Evolutionary conservation across 2,797 vertebrate species (phyloP).

Genomic region (Eupleurogrammus muticus): DNA sequence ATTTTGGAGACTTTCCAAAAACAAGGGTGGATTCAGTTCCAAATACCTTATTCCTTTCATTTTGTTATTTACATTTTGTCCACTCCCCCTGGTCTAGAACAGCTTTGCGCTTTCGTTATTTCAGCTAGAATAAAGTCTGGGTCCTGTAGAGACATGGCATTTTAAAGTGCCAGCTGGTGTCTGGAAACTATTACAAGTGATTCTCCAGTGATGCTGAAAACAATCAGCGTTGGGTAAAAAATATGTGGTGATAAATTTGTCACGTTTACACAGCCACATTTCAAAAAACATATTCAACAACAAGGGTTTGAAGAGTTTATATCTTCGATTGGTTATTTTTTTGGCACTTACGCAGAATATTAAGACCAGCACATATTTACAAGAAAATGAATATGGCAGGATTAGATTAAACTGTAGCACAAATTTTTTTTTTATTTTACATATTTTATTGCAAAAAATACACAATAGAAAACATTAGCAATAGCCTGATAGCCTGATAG

Average conservation of each 20-base stretch:
- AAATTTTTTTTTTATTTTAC: neutral
- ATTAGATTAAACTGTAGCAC: neutral
- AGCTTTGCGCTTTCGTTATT: constrained; percentile 49
- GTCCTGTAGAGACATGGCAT: constrained; percentile 42
- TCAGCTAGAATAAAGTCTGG: constrained; percentile 45
- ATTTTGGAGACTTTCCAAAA: constrained; percentile 49
- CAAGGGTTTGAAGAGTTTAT: neutral
- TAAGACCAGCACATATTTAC: neutral
- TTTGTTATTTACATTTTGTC: constrained; percentile 52
- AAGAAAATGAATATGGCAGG: neutral
- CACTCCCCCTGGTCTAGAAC: constrained; percentile 52
- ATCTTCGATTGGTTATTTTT: neutral
- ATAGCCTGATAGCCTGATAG: neutral
- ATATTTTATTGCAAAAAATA: neutral
- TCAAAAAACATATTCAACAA: neutral
- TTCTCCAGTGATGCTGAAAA: constrained; percentile 6
- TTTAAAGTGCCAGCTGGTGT: constrained; percentile 49
- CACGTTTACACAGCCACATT: constrained; percentile 2
- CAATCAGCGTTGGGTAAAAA: neutral
- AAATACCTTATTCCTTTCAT: constrained; percentile 48
- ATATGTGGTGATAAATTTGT: too few species aligned
- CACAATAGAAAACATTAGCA: neutral
- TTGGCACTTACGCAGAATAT: neutral
- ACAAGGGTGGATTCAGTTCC: constrained; percentile 42
- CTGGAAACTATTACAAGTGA: constrained; percentile 21